Conservation (phyloP, 2,113 vertebrate species). For the Brevimyrus niger region DNA sequence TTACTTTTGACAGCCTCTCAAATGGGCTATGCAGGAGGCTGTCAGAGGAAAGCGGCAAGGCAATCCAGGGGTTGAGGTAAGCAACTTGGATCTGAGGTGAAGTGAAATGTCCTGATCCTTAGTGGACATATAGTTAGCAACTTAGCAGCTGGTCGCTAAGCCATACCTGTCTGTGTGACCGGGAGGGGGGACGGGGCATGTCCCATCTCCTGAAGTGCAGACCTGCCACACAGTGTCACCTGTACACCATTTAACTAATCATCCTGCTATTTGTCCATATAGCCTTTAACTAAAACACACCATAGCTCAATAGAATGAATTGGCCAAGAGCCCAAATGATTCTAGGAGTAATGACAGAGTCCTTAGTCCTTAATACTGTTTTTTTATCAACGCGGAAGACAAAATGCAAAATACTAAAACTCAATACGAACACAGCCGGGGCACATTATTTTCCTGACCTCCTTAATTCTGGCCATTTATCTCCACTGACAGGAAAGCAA, state of each 20-base stretch:
- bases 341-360: neutral
- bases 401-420: constrained; percentile 1
- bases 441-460: constrained; percentile 17
- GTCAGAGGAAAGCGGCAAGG: neutral
- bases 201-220: neutral
- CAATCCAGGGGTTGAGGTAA: neutral
- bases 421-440: neutral
- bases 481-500: neutral
- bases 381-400: neutral
- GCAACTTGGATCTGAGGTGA: neutral
- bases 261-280: neutral
- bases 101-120: neutral
- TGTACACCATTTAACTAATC: neutral
- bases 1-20: neutral
- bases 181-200: too few species aligned
- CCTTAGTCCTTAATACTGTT: neutral
- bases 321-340: neutral
- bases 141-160: neutral
- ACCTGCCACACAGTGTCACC: neutral
- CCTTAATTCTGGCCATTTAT: constrained; percentile 18
- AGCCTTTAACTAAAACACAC: neutral
- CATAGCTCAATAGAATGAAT: neutral
- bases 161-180: neutral
- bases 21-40: neutral
- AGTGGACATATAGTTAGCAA: neutral